Evolutionary conservation across 2,797 vertebrate genomes (phyloP).

Genomic region (Typhlichthys eigenmanni): DNA sequence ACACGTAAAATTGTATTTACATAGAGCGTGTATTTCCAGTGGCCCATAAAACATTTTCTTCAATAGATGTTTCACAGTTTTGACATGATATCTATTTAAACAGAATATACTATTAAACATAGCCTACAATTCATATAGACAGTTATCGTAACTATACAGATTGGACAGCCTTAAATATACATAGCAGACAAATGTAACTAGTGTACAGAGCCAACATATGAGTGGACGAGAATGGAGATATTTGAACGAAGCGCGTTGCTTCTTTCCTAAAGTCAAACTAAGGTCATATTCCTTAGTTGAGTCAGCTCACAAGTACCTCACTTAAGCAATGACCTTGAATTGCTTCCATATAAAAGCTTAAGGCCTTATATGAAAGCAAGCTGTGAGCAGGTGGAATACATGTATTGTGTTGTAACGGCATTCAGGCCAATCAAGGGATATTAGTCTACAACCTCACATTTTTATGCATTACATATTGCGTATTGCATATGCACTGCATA

Average conservation of each 20-base stretch:
- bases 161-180: conserved; percentile 71
- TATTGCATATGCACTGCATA: too few species aligned
- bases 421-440: too few species aligned
- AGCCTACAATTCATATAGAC: conserved; percentile 77
- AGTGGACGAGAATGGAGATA: neutral
- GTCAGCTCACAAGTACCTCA: too few species aligned
- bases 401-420: too few species aligned
- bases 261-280: too few species aligned
- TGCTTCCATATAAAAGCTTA: too few species aligned
- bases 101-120: conserved; percentile 76
- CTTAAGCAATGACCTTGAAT: too few species aligned
- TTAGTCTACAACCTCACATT: neutral
- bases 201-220: neutral
- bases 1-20: conserved; percentile 80
- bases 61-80: conserved; percentile 73
- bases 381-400: too few species aligned
- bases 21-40: conserved; percentile 74
- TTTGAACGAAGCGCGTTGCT: too few species aligned
- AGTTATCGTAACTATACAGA: conserved; percentile 78
- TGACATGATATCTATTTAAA: conserved; percentile 75
- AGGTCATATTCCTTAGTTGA: too few species aligned
- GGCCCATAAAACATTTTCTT: conserved; percentile 74
- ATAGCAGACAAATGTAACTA: conserved; percentile 49
- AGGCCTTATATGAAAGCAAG: too few species aligned
- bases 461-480: neutral